Percentiles rank a stretch among this genome's conserved stretches.
These are phyloP conservation scores for Tuberolachnus salignus DNA, from an alignment of 2,888 invertebrate species.

Conservation along the genomic window DNA sequence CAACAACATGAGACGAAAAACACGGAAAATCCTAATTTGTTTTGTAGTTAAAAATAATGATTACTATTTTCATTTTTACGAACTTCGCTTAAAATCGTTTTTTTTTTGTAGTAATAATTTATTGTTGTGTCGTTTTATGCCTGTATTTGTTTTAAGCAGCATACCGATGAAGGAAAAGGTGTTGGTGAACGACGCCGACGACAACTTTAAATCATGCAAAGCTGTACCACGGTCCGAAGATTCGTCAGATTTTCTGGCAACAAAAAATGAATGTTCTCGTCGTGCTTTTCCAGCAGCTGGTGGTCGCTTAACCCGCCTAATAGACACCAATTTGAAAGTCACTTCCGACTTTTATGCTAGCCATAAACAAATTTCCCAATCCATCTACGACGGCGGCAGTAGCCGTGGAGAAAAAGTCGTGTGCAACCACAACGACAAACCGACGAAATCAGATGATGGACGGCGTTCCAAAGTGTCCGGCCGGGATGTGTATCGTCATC, in stretches of 20 bases:
- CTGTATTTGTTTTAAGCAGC: no score
- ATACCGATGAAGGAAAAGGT: no score
- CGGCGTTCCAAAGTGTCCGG: background rate
- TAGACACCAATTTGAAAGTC: conserved; percentile 10
- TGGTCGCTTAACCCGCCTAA: background rate
- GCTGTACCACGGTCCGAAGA: background rate
- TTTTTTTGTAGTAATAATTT: no score
- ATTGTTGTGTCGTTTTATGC: no score
- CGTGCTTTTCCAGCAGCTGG: no score
- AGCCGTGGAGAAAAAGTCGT: background rate
- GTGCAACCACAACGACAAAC: background rate
- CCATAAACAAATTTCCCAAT: background rate
- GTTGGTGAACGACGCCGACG: background rate
- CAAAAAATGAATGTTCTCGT: background rate
- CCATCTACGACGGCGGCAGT: no score
- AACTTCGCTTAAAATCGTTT: no score
- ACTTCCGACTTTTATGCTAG: background rate
- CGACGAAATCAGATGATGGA: no score
- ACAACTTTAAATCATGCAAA: background rate
- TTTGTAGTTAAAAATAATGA: no score
- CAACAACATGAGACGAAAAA: no score
- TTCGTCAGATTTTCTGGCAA: background rate
- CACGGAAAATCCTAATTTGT: no score
- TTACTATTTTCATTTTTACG: no score
- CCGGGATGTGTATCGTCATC: background rate